Percentiles rank a stretch among this genome's conserved stretches.
Evolutionary conservation across 2,797 vertebrate genomes (phyloP).

Genomic region (Tangara arthus): DNA sequence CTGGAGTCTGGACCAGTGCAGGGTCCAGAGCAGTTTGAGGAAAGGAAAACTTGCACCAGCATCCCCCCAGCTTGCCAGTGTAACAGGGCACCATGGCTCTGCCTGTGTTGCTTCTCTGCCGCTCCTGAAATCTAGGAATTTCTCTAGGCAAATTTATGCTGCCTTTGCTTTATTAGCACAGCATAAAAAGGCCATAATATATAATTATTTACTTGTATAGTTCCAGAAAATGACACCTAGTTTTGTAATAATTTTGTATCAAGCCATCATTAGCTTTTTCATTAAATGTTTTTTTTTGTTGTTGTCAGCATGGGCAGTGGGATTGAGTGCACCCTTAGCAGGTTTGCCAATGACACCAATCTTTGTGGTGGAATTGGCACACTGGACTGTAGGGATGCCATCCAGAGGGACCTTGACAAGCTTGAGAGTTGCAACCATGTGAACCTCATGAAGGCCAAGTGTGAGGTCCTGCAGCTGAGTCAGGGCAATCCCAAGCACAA

Average conservation of each 20-base stretch:
- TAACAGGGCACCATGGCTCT: neutral
- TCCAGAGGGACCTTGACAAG: neutral
- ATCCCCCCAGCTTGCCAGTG: neutral
- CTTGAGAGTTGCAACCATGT: neutral
- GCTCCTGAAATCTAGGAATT: neutral
- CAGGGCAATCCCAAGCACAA: neutral
- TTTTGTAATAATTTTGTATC: neutral
- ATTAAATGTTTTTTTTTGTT: neutral
- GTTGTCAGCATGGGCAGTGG: neutral
- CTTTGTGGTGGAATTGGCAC: neutral
- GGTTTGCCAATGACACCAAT: neutral
- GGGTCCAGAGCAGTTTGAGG: neutral
- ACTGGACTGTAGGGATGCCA: neutral
- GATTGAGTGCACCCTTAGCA: neutral
- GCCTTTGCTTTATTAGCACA: neutral
- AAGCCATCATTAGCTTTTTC: neutral
- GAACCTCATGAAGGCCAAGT: neutral
- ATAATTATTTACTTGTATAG: neutral
- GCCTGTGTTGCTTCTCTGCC: neutral
- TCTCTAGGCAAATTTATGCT: neutral
- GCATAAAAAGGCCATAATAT: neutral
- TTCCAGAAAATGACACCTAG: neutral
- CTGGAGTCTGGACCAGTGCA: neutral
- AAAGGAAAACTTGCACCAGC: neutral
- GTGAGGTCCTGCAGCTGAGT: neutral